Conservation (phyloP, 1,140 invertebrate species). For the Saxidomus purpurata region DNA sequence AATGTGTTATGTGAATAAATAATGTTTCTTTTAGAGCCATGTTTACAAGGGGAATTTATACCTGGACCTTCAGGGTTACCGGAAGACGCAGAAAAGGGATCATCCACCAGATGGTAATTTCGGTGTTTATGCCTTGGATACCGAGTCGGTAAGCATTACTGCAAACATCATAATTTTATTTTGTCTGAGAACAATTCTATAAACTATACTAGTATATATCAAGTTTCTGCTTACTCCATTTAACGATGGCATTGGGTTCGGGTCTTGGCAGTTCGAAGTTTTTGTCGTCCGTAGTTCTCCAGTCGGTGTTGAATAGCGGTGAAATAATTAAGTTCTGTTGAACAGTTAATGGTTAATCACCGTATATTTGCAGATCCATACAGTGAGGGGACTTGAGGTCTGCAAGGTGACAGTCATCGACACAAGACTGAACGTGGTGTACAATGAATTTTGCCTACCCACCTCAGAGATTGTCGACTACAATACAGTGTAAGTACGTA, state of each 20-base stretch:
- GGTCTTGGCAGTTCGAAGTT: too few relatives aligned
- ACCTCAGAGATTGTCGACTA: slow-evolving; percentile 51
- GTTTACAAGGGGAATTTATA: slow-evolving; percentile 57
- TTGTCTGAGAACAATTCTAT: too few relatives aligned
- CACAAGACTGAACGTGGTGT: slow-evolving; percentile 21
- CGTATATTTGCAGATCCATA: slow-evolving; percentile 44
- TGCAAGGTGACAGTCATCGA: slow-evolving; percentile 46
- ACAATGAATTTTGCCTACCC: slow-evolving; percentile 50
- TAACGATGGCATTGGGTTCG: too few relatives aligned
- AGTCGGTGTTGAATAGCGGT: too few relatives aligned
- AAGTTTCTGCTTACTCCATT: too few relatives aligned
- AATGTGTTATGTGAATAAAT: too few relatives aligned
- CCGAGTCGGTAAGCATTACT: slow-evolving; percentile 43
- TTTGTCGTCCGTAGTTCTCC: too few relatives aligned
- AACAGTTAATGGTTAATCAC: too few relatives aligned
- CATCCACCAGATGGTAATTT: slow-evolving; percentile 29
- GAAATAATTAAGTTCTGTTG: too few relatives aligned
- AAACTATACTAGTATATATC: too few relatives aligned
- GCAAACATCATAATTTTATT: too few relatives aligned
- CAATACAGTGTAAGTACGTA: slow-evolving; percentile 45
- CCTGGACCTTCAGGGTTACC: slow-evolving; percentile 29
- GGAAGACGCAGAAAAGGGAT: not conserved
- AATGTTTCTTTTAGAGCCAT: slow-evolving; percentile 18
- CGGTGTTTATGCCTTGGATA: slow-evolving; percentile 49
- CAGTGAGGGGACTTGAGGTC: slow-evolving; percentile 45